These are phyloP conservation scores for Drosophila ezoana DNA, from an alignment of 2,888 invertebrate species.

Conservation along the genomic window DNA sequence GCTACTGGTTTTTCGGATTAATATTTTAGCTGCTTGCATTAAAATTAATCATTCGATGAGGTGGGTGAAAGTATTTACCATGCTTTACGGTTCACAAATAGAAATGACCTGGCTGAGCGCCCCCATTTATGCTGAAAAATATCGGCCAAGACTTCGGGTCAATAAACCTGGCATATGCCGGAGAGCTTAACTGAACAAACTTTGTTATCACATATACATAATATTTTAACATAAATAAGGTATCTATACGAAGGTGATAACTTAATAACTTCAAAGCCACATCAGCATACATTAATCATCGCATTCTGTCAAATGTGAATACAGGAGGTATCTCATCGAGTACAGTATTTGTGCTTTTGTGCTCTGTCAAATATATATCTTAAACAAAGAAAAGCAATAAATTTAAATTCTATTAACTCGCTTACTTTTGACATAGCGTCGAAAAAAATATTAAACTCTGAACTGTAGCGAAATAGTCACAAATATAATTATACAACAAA, in stretches of 20 bases:
- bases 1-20: constrained; percentile 66
- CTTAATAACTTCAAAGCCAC: constrained; percentile 8
- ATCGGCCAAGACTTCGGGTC: constrained; percentile 16
- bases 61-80: constrained; percentile 66
- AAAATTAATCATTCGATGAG: constrained; percentile 53
- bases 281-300: constrained; percentile 1
- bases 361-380: too few species aligned
- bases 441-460: too few species aligned
- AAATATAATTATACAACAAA: too few species aligned
- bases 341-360: too few species aligned
- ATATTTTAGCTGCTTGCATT: constrained; percentile 18
- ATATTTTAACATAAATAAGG: constrained; percentile 44
- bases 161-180: constrained; percentile 14
- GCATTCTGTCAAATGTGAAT: not conserved
- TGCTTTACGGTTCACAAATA: constrained; percentile 20
- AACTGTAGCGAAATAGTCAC: too few species aligned
- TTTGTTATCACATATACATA: constrained; percentile 34
- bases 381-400: too few species aligned
- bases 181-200: not conserved
- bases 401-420: too few species aligned
- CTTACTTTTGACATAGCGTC: too few species aligned
- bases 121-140: constrained; percentile 5
- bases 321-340: not conserved
- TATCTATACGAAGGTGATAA: constrained; percentile 12
- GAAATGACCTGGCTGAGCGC: constrained; percentile 5